Evolutionary conservation across 2,888 invertebrate genomes (phyloP), one percentile per base, ranked within the genome.

Genomic region (Drosophila paranaensis): DNA sequence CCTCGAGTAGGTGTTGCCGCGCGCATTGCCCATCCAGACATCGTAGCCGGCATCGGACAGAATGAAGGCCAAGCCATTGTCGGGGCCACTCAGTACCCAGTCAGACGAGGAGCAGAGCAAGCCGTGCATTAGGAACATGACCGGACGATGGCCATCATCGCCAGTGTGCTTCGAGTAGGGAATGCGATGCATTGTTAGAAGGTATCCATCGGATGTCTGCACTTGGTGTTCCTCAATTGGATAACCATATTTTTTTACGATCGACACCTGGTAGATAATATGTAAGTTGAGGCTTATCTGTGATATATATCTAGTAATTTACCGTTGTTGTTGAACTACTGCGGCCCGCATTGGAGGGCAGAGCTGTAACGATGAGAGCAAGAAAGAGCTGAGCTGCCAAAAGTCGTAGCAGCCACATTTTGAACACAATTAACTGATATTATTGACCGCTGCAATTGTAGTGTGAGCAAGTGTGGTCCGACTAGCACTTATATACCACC

Each of bases 201-300:
- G 64, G 43, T 91, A 91, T 11, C 91, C 91, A 77, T 91, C 91
- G 1, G 87, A 81, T 0, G 91, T 91, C 60, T 94, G 92, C 0
- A 96, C 94, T 0, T 94, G 92, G 82, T 97, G 96, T 13, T 83
- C 88, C 46, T 91, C 96, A 25, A 90, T 73, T 0, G 78, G 75
- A 63, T 91, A 91, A 0, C 91, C 91, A 75, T 82, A 69, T 33
- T 71, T 63, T 42, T 67, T 46, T 0, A 74, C 76, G 13, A 79
- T 35, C 0, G 68, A 43, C 4, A 74, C 64, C 84, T 84, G 6
- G 6, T 11, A 6, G 9, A 43, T 37, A 39, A 33, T 45, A 10
- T 61, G 11, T 0, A 16, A 43, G 16, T 14, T 35, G 2, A 37
- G 5, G 10, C 2, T 33, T 10, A 5, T 33, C 30, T 20, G 0